A percentile compares a stretch with the other conserved stretches of the same genome.
These are phyloP conservation scores for Calosoma granatense DNA, from an alignment of 1,140 invertebrate species.

Conservation along the genomic window DNA sequence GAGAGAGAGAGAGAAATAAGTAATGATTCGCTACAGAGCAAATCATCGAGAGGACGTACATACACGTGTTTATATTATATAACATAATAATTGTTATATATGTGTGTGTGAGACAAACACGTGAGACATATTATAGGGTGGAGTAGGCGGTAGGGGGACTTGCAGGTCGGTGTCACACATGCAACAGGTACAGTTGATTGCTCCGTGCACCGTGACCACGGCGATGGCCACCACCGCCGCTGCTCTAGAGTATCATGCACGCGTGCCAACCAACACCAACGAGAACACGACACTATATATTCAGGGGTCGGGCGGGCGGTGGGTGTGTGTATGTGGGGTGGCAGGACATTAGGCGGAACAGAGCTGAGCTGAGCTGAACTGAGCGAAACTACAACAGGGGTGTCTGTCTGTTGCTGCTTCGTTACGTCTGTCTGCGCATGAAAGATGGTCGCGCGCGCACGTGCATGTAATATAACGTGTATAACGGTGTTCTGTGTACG, in stretches of 20 bases:
- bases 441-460: background rate
- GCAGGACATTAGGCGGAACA: background rate
- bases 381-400: background rate
- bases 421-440: background rate
- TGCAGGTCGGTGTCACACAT: background rate
- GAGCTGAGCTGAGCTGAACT: background rate
- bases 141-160: too few relatives aligned
- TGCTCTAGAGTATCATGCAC: background rate
- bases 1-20: too few relatives aligned
- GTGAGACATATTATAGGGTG: too few relatives aligned
- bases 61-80: too few relatives aligned
- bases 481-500: too few relatives aligned
- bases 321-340: too few relatives aligned
- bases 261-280: background rate
- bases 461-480: background rate
- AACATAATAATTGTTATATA: too few relatives aligned
- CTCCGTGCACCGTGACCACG: too few relatives aligned
- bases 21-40: too few relatives aligned
- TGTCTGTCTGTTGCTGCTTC: background rate
- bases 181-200: background rate
- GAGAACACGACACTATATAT: background rate
- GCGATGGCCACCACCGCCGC: background rate
- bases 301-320: background rate
- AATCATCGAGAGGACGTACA: too few relatives aligned
- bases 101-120: too few relatives aligned